Evolutionary conservation across 53 echinoderm and acorn worm species (phyloP).

Genomic region (Glandiceps talaboti): DNA sequence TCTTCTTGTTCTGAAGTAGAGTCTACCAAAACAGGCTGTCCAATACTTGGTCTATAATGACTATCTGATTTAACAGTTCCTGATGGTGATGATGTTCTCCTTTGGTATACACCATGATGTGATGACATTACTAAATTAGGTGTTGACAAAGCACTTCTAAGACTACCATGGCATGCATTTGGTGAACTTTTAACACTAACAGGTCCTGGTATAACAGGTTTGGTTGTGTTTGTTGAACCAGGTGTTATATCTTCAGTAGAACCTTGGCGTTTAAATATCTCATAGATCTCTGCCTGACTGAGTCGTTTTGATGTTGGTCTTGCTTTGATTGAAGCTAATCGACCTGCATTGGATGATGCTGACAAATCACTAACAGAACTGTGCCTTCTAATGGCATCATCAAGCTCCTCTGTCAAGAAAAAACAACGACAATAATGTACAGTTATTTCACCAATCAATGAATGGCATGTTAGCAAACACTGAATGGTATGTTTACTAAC

Average conservation of each 20-base stretch:
- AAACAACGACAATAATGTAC: not conserved
- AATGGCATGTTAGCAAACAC: too few relatives aligned
- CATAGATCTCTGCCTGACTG: slow-evolving; percentile 43
- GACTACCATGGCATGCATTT: not conserved
- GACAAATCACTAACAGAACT: slow-evolving; percentile 16
- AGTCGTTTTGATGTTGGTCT: slow-evolving; percentile 46
- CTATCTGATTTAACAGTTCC: not conserved
- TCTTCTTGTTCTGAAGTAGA: not conserved
- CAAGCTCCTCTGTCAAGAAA: slow-evolving; percentile 32
- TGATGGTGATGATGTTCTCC: not conserved
- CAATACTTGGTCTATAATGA: not conserved
- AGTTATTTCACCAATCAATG: too few relatives aligned
- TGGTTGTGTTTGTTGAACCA: slow-evolving; percentile 11
- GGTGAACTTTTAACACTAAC: not conserved
- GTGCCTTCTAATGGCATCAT: slow-evolving; percentile 25
- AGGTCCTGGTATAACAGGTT: slow-evolving; percentile 38
- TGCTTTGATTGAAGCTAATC: slow-evolving; percentile 52
- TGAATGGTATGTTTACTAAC: too few relatives aligned
- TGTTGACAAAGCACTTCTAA: not conserved
- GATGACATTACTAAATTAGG: not conserved
- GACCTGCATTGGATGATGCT: slow-evolving; percentile 17
- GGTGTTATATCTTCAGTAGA: slow-evolving; percentile 17
- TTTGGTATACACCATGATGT: not conserved
- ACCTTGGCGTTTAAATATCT: slow-evolving; percentile 45
- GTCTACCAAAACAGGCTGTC: not conserved